Percentiles rank a stretch among this genome's conserved stretches.
Evolutionary conservation across 2,888 invertebrate genomes (phyloP).

Genomic region (Eurytoma californica): DNA sequence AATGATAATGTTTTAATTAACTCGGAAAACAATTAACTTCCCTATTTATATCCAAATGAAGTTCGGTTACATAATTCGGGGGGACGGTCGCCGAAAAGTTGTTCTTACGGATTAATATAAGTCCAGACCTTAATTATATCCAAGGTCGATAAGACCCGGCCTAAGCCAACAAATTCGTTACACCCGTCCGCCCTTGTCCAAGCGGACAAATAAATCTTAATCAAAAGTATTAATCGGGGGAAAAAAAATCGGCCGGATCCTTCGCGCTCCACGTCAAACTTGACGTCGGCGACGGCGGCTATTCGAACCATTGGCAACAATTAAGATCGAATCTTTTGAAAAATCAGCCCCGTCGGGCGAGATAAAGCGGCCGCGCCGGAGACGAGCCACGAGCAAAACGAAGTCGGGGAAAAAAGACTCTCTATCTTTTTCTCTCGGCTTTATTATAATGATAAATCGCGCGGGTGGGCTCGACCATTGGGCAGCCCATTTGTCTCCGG

Average conservation of each 20-base stretch:
- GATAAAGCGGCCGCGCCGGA: background rate
- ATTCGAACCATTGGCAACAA: conserved; percentile 34
- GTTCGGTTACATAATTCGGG: too few relatives aligned
- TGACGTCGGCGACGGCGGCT: background rate
- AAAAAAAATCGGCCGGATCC: conserved; percentile 9
- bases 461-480: conserved; percentile 23
- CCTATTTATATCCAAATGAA: too few relatives aligned
- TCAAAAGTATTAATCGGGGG: conserved; percentile 38
- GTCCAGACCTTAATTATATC: too few relatives aligned
- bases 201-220: conserved; percentile 31
- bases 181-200: background rate
- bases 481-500: conserved; percentile 47
- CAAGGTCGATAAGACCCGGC: background rate
- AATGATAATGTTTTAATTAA: too few relatives aligned
- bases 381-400: background rate
- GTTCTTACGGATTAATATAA: too few relatives aligned
- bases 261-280: background rate
- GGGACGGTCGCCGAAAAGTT: too few relatives aligned
- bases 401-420: background rate
- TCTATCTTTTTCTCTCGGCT: background rate
- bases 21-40: too few relatives aligned
- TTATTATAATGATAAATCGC: conserved; percentile 55
- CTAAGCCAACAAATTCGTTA: conserved; percentile 20
- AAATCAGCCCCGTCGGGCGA: conserved; percentile 18
- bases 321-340: conserved; percentile 37